A percentile compares a stretch with the other conserved stretches of the same genome.
Conservation (phyloP, 1,140 invertebrate species). For the Lordiphosa stackelbergi region DNA sequence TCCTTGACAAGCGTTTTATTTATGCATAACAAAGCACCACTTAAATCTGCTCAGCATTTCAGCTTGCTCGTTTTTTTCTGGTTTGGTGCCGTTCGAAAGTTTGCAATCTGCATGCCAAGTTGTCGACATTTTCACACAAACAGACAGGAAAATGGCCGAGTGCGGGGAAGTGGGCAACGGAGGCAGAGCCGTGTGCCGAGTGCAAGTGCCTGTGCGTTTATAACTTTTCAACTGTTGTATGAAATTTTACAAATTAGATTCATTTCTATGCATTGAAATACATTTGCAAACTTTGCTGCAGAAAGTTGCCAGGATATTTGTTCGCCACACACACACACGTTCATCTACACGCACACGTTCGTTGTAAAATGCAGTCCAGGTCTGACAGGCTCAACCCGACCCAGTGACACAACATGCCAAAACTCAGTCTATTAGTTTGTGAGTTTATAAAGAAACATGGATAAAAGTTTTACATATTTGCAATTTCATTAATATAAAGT, state of each 20-base stretch:
- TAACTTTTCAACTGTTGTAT: conserved; percentile 76
- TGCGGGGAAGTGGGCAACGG: neutral
- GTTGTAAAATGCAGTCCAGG: conserved; percentile 34
- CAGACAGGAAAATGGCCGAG: conserved; percentile 41
- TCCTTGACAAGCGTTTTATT: conserved; percentile 69
- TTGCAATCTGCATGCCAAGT: conserved; percentile 75
- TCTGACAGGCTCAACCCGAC: conserved; percentile 30
- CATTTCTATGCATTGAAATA: conserved; percentile 76
- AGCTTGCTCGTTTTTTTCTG: conserved; percentile 13
- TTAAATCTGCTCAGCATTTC: conserved; percentile 68
- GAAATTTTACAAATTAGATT: conserved; percentile 76
- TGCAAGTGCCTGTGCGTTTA: conserved; percentile 73
- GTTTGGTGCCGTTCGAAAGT: conserved; percentile 61
- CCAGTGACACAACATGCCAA: conserved; percentile 62
- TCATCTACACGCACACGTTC: neutral
- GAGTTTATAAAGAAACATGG: conserved; percentile 75
- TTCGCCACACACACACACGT: conserved; percentile 27
- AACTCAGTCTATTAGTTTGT: conserved; percentile 74
- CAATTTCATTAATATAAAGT: conserved; percentile 75
- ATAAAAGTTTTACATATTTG: conserved; percentile 71
- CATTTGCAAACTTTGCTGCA: conserved; percentile 73
- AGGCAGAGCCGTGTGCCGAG: conserved; percentile 52
- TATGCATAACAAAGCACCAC: conserved; percentile 75
- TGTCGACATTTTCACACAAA: conserved; percentile 74
- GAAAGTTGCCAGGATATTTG: conserved; percentile 70